Evolutionary conservation across 2,797 vertebrate genomes (phyloP).

Genomic region (Alectoris magna): DNA sequence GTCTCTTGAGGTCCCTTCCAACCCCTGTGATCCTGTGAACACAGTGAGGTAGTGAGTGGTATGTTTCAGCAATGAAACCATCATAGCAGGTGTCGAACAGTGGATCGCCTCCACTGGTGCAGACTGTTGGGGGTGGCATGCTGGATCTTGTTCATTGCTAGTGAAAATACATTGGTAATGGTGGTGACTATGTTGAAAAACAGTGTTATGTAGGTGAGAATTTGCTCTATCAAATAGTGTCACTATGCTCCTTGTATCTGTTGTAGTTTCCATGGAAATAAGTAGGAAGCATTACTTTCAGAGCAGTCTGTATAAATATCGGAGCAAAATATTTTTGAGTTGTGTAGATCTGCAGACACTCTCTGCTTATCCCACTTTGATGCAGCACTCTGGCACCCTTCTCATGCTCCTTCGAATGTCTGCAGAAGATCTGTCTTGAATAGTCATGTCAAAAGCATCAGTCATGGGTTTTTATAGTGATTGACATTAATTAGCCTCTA

Average conservation of each 20-base stretch:
- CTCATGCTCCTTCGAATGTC: neutral
- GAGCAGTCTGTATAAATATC: neutral
- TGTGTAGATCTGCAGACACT: neutral
- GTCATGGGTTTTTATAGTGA: constrained; percentile 42
- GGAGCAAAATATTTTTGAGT: neutral
- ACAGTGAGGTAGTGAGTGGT: no score
- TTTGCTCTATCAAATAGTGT: no score
- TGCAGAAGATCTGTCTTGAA: neutral
- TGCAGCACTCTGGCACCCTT: accelerated
- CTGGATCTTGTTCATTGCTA: no score
- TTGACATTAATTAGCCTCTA: constrained; percentile 55
- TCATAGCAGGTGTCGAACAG: no score
- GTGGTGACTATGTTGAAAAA: no score
- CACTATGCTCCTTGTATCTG: neutral
- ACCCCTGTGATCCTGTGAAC: no score
- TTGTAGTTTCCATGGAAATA: neutral
- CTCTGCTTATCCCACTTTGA: neutral
- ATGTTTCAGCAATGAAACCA: no score
- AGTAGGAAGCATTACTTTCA: neutral
- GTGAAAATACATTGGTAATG: no score
- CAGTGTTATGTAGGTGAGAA: no score
- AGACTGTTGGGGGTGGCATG: no score
- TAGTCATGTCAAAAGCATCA: constrained; percentile 47
- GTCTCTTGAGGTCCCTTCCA: no score
- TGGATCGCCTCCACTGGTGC: no score